Percentiles rank a stretch among this genome's conserved stretches.
phyloP scores from a whole-genome alignment of 2,797 vertebrate species.

The Chromis chromis region DNA sequence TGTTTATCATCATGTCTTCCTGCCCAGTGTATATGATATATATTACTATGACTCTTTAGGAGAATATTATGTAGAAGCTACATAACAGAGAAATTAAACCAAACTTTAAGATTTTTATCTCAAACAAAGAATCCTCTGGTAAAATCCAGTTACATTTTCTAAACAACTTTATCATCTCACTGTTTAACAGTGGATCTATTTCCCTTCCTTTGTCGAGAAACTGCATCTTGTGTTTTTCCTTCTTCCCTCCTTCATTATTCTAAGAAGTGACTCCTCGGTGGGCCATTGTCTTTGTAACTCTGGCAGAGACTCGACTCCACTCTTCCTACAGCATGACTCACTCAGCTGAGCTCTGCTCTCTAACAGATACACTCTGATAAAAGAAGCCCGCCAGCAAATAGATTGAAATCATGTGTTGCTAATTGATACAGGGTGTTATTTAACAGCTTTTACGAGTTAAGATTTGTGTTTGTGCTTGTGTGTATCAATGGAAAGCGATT shows the following conservation, averaged over 20 bases:
- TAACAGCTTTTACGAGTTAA: neutral
- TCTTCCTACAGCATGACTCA: slow-evolving; percentile 74
- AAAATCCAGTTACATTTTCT: too few species aligned
- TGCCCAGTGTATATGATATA: neutral
- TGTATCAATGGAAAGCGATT: neutral
- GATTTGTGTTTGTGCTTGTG: neutral
- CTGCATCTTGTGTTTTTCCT: slow-evolving; percentile 17
- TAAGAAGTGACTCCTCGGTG: slow-evolving; percentile 65
- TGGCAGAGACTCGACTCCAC: slow-evolving; percentile 50
- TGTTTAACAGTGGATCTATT: neutral
- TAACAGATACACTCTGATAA: slow-evolving; percentile 33
- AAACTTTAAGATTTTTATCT: neutral
- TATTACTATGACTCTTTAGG: neutral
- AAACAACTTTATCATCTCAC: neutral
- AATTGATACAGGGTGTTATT: neutral
- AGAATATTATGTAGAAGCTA: neutral
- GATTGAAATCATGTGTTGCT: slow-evolving; percentile 15
- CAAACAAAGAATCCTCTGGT: too few species aligned
- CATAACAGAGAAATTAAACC: neutral
- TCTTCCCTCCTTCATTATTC: slow-evolving; percentile 35
- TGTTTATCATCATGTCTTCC: too few species aligned
- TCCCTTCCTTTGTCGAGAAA: slow-evolving; percentile 4
- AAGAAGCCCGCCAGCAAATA: slow-evolving; percentile 40
- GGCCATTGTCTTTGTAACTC: slow-evolving; percentile 63
- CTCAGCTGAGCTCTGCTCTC: slow-evolving; percentile 60